Evolutionary conservation across 2,888 invertebrate genomes (phyloP).

Genomic region (Cryptus viduatorius): DNA sequence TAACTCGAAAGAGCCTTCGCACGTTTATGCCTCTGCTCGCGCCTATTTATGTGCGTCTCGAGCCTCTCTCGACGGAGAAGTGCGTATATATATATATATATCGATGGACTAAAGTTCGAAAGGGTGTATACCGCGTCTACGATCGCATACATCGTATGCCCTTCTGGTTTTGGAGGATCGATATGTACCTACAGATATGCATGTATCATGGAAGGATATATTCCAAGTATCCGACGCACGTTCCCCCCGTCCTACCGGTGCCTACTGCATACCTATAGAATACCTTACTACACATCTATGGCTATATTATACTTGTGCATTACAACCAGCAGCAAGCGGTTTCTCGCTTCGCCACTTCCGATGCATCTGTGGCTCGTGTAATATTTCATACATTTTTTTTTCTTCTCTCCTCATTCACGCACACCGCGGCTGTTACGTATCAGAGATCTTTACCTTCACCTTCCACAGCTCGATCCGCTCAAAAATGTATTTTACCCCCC

Average conservation of each 20-base stretch:
- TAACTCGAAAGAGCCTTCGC: slow-evolving; percentile 70
- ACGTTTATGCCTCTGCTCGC: slow-evolving; percentile 51
- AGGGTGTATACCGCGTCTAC: background rate
- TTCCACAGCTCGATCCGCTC: background rate
- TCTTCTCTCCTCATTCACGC: background rate
- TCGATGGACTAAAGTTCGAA: background rate
- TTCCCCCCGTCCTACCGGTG: slow-evolving; percentile 5
- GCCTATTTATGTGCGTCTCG: slow-evolving; percentile 55
- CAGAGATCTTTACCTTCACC: slow-evolving; percentile 23
- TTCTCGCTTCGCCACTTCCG: slow-evolving; percentile 66
- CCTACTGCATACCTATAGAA: background rate
- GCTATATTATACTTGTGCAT: slow-evolving; percentile 19
- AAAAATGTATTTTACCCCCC: slow-evolving; percentile 2
- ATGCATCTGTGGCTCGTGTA: slow-evolving; percentile 46
- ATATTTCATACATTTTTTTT: slow-evolving; percentile 44
- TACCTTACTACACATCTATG: slow-evolving; percentile 8
- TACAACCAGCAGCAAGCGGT: slow-evolving; percentile 29
- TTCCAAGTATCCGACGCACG: slow-evolving; percentile 31
- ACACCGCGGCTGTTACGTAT: slow-evolving; percentile 18
- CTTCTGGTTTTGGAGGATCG: background rate
- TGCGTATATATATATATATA: background rate
- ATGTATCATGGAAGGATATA: slow-evolving; percentile 9
- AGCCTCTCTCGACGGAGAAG: slow-evolving; percentile 34
- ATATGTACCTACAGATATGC: background rate
- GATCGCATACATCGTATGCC: background rate